Evolutionary conservation across 1,140 invertebrate genomes (phyloP).

Genomic region (Leptestheria dahalacensis): DNA sequence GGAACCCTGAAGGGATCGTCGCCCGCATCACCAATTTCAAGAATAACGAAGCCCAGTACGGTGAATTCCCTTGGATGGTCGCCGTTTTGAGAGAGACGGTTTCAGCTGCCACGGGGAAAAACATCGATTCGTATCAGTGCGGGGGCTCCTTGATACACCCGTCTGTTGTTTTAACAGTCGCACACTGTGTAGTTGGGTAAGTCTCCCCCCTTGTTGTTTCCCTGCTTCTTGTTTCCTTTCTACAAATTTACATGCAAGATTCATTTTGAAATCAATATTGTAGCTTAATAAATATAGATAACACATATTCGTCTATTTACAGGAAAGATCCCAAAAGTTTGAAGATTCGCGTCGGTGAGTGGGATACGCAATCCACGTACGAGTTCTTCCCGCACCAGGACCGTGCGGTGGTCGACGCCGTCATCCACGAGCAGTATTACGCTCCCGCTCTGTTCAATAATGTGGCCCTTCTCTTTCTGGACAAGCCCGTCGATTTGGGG

Average conservation of each 20-base stretch:
- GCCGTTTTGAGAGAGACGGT: constrained; percentile 24
- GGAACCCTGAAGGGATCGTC: constrained; percentile 50
- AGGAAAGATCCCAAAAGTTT: constrained; percentile 27
- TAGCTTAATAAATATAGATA: background rate
- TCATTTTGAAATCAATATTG: no score
- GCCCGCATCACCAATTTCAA: constrained; percentile 47
- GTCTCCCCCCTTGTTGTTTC: constrained; percentile 3
- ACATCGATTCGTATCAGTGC: constrained; percentile 50
- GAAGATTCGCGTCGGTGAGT: constrained; percentile 48
- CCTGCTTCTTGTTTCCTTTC: no score
- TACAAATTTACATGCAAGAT: no score
- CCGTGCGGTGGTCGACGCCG: constrained; percentile 37
- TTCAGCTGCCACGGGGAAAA: constrained; percentile 26
- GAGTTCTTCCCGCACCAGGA: constrained; percentile 59
- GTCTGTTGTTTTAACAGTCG: constrained; percentile 49
- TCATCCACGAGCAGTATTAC: constrained; percentile 35
- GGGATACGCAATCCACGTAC: constrained; percentile 58
- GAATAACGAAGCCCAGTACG: constrained; percentile 46
- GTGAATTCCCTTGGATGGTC: constrained; percentile 68
- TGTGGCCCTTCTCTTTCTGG: constrained; percentile 45
- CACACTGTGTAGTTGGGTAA: constrained; percentile 41
- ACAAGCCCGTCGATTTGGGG: constrained; percentile 35
- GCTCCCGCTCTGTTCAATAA: constrained; percentile 43
- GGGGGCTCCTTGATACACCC: constrained; percentile 58
- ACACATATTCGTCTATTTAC: constrained; percentile 4